Base-by-base conservation (phyloP, 2,797 vertebrate genomes). In the Oceanodroma leucorhoa region DNA sequence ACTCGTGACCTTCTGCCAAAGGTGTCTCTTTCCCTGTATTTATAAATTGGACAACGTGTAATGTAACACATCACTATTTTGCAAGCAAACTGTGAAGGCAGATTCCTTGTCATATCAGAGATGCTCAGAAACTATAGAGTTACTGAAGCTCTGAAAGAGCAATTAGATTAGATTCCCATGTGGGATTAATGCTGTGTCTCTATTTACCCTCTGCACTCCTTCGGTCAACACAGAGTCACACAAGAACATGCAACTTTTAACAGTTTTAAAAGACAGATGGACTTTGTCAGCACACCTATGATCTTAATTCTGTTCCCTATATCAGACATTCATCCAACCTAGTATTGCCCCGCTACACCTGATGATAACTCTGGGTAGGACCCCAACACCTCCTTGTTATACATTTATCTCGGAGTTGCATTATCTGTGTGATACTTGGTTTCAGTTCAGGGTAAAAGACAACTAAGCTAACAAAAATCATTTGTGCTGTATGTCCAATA, bases 81-180 rank as follows among this genome's bases (percentile, higher is more conserved):
- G n/a, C 89, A 78, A 89, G 93, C 41, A 92, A 80, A 81, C 60
- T 60, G 64, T 51, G 78, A 93, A 87, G 82, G 84, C 84, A 93
- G 79, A 94, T 75, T 84, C 65, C 85, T 65, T 70, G 75, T 67
- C 94, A 93, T 57, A 86, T 89, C 91, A 86, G 89, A 89, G 67
- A 92, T 87, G 92, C 72, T 89, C 82, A 81, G 84, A 65, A 89
- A 75, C 91, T 67, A 70, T 80, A 96, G 89, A 89, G 89, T 95
- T 95, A 97, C 93, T 64, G 67, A 43, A 83, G 84, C 79, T 71
- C 94, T 71, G 79, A 95, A 95, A 95, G 95, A 93, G 94, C 93
- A 95, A 65, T 92, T 93, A 91, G 95, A 96, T 95, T 95, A 53
- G 78, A 94, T 94, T 96, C 81, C 83, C 94, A 6, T 40, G 67